phyloP scores from a whole-genome alignment of 1,140 invertebrate species.

The Bombus huntii region DNA sequence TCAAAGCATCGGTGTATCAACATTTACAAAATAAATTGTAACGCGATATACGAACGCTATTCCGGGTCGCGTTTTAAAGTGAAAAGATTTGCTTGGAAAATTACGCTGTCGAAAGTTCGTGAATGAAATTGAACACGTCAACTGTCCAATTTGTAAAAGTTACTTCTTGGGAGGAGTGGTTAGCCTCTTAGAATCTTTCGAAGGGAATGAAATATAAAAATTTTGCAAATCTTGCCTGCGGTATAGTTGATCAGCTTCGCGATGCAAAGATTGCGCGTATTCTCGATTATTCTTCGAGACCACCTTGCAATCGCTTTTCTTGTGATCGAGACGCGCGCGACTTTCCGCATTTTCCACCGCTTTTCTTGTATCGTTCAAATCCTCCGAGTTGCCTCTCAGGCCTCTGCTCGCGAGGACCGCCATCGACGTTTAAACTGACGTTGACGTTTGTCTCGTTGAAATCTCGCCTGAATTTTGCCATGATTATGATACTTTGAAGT shows the following conservation, averaged over 20 bases:
- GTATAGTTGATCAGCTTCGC: conserved; percentile 71
- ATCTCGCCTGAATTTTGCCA: neutral
- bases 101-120: too few relatives aligned
- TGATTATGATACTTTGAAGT: neutral
- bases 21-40: too few relatives aligned
- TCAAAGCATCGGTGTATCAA: too few relatives aligned
- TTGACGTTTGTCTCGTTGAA: neutral
- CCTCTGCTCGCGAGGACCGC: conserved; percentile 17
- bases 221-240: conserved; percentile 49
- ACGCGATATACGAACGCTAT: too few relatives aligned
- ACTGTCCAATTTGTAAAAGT: too few relatives aligned
- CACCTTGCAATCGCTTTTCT: neutral
- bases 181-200: too few relatives aligned
- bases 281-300: conserved; percentile 42
- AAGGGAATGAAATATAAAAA: neutral
- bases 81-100: too few relatives aligned
- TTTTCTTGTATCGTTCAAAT: conserved; percentile 45
- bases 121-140: too few relatives aligned
- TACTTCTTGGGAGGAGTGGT: too few relatives aligned
- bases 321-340: conserved; percentile 27
- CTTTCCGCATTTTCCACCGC: conserved; percentile 47
- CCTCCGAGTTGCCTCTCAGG: neutral
- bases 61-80: too few relatives aligned
- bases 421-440: conserved; percentile 19
- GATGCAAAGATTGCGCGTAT: conserved; percentile 68